These are phyloP conservation scores for Cephus rjabovi DNA, from an alignment of 2,888 invertebrate species.

Conservation along the genomic window DNA sequence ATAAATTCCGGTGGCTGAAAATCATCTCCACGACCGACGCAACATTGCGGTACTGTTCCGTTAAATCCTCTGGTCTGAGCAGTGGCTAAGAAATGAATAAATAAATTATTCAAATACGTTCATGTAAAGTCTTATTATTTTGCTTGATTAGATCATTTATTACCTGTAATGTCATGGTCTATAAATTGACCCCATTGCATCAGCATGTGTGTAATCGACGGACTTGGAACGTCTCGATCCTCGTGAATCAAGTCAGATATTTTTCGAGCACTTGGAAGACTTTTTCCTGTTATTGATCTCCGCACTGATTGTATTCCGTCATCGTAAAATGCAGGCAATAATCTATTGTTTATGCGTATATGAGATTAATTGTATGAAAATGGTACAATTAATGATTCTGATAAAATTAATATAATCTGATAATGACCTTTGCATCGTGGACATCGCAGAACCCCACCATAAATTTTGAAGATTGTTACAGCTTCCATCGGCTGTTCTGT, in stretches of 20 bases:
- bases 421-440: slow-evolving; percentile 76
- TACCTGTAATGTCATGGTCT: slow-evolving; percentile 85
- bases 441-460: slow-evolving; percentile 85
- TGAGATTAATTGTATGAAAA: background rate
- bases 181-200: slow-evolving; percentile 95
- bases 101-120: background rate
- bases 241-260: slow-evolving; percentile 79
- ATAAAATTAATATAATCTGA: background rate
- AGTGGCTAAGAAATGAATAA: slow-evolving; percentile 67
- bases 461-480: slow-evolving; percentile 86
- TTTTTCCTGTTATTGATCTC: slow-evolving; percentile 71
- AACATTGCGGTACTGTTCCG: slow-evolving; percentile 83
- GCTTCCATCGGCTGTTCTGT: slow-evolving; percentile 88
- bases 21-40: slow-evolving; percentile 72
- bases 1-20: slow-evolving; percentile 74
- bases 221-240: slow-evolving; percentile 74
- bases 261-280: slow-evolving; percentile 81
- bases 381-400: background rate
- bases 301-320: slow-evolving; percentile 77
- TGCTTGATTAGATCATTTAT: slow-evolving; percentile 8
- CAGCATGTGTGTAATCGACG: slow-evolving; percentile 80
- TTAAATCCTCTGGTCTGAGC: slow-evolving; percentile 83
- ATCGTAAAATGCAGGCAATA: slow-evolving; percentile 83
- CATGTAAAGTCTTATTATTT: background rate
- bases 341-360: slow-evolving; percentile 64